These are phyloP conservation scores for Onthophagus sagittarius DNA, from an alignment of 2,888 invertebrate species.

Conservation along the genomic window DNA sequence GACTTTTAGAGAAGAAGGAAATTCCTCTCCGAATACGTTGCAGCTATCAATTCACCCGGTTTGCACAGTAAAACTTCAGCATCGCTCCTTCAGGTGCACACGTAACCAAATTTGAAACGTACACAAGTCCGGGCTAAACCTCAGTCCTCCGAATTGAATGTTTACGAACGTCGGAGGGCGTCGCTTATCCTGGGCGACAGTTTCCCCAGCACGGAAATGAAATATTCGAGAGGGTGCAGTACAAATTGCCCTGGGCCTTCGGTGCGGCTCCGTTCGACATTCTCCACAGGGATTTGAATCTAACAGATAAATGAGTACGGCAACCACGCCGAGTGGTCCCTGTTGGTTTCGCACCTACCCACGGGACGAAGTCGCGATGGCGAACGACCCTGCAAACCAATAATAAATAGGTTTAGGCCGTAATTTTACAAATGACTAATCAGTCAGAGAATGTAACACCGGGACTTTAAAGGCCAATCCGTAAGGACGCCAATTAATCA, in stretches of 20 bases:
- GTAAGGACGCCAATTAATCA: conserved; percentile 6
- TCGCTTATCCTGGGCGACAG: conserved; percentile 4
- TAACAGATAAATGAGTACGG: conserved; percentile 23
- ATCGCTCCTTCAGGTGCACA: not conserved
- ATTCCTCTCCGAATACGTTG: not conserved
- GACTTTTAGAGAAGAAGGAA: not conserved
- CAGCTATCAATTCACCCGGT: not conserved
- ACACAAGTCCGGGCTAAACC: not conserved
- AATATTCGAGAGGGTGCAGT: conserved; percentile 5
- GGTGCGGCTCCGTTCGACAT: conserved; percentile 14
- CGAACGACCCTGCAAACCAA: conserved; percentile 10
- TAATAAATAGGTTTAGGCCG: conserved; percentile 22
- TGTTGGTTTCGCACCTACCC: conserved; percentile 20
- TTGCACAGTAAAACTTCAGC: not conserved
- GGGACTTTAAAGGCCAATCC: conserved; percentile 11
- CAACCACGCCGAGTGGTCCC: conserved; percentile 15
- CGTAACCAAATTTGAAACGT: not conserved
- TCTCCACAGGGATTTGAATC: conserved; percentile 19
- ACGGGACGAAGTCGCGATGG: conserved; percentile 1
- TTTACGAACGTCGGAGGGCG: not conserved
- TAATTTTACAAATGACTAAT: conserved; percentile 23
- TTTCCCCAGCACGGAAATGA: conserved; percentile 4
- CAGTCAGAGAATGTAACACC: conserved; percentile 15
- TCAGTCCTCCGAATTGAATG: not conserved
- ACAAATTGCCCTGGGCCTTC: conserved; percentile 11